Evolutionary conservation across 2,888 invertebrate species (phyloP), one percentile per base, ranked within the genome.

Genomic region (Eudemis profundana): DNA sequence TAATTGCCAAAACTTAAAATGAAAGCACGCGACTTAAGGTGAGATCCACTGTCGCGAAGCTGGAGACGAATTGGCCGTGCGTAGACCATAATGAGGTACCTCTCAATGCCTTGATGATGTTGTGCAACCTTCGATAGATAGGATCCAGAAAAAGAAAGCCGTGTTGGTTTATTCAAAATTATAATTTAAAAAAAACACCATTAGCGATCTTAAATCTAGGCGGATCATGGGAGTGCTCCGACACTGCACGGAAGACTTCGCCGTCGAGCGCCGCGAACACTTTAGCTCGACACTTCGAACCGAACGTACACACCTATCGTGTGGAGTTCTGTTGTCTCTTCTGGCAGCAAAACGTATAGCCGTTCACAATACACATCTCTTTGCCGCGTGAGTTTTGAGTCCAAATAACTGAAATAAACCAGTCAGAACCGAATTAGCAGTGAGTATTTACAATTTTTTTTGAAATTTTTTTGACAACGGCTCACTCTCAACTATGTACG

Each of bases 321-420:
- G 49, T 49, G 0, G 64, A 70, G 19, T 8, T 42, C 46, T 60
- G 51, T 8, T 36, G 14, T 23, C 10, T 15, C 27, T 15, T 33
- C 8, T 69, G 47, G 8, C 67, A 67, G 38, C 72, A 73, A 56
- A 73, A 79, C 0, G 74, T 71, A 49, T 72, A 78, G 3, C 74
- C 74, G 4, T 76, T 53, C 7, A 78, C 33, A 4, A 79, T 27
- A 2, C 73, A 74, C 10, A 80, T 38, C 17, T 51, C 23, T 19
- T 69, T 75, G 1, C 74, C 75, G 1, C 66, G 33, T 1, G 21
- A 14, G 2, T 75, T 76, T 33, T 61, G 40, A 4, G 29, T 44
- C 56, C 56, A 56, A 7, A 17, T 29, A 8, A 56, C 56, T 56
- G 29, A n/a, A 56, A 56, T 8, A 2, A 38, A 40, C 67, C 14